These are phyloP conservation scores for Pelochelys cantorii DNA, from an alignment of 2,797 vertebrate species.

Conservation along the genomic window DNA sequence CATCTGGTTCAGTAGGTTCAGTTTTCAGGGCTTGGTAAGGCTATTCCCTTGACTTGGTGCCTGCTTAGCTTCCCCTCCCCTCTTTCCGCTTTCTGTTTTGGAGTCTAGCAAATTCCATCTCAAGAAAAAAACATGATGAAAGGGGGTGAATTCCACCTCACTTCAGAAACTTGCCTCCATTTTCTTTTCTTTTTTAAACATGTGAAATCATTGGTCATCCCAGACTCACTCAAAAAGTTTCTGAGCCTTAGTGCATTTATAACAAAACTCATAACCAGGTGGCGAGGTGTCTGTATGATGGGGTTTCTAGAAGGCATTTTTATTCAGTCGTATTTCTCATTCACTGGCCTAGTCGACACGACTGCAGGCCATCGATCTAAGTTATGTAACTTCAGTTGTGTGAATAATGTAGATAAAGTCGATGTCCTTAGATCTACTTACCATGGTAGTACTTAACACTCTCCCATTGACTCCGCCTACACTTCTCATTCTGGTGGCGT, in stretches of 20 bases:
- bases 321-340: background rate
- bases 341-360: too few relatives aligned
- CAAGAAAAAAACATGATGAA: background rate
- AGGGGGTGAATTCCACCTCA: background rate
- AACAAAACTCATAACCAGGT: background rate
- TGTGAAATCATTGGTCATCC: background rate
- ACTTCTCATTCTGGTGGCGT: too few relatives aligned
- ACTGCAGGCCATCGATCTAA: too few relatives aligned
- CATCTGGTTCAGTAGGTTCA: background rate
- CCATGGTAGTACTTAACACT: too few relatives aligned
- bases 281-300: background rate
- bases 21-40: background rate
- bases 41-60: background rate
- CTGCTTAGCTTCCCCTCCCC: background rate
- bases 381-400: too few relatives aligned
- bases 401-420: too few relatives aligned
- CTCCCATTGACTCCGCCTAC: too few relatives aligned
- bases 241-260: fast-evolving
- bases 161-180: conserved; percentile 1
- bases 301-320: background rate
- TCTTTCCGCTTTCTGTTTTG: background rate
- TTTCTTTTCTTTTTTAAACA: background rate
- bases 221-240: background rate
- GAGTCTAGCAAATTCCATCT: background rate
- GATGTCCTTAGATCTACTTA: too few relatives aligned